Conservation (phyloP, 1,140 invertebrate species). For the Prorops nasuta region DNA sequence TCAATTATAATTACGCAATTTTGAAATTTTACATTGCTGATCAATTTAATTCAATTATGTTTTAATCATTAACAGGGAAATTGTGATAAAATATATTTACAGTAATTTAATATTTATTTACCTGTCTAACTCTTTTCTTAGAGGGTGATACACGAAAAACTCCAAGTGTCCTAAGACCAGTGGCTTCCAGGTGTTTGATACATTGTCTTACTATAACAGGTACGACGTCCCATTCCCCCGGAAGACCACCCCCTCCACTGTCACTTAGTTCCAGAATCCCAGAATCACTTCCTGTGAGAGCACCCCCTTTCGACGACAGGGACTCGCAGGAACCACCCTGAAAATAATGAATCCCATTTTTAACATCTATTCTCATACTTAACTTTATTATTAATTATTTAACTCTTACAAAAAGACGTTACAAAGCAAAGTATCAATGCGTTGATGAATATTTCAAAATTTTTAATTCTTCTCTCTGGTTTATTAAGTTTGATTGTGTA, state of each 20-base stretch:
- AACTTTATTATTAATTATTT: no score
- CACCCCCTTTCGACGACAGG: constrained; percentile 62
- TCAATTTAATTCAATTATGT: no score
- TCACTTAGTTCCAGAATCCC: constrained; percentile 58
- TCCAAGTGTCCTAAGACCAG: constrained; percentile 80
- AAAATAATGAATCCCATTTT: constrained; percentile 12
- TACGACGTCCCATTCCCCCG: constrained; percentile 56
- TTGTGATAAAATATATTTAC: no score
- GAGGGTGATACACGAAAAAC: constrained; percentile 88
- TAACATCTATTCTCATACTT: not conserved
- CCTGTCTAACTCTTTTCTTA: constrained; percentile 88
- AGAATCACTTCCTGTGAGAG: constrained; percentile 58
- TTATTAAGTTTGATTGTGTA: no score
- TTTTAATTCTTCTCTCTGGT: no score
- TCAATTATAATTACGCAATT: no score
- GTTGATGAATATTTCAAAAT: no score
- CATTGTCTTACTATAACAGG: constrained; percentile 76
- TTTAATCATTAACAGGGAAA: no score
- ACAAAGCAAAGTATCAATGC: no score
- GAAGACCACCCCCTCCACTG: constrained; percentile 38
- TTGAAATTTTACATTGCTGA: no score
- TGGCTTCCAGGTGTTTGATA: constrained; percentile 74
- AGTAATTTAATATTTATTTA: no score
- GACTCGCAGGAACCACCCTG: constrained; percentile 72
- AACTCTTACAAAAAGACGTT: no score